phyloP scores from a whole-genome alignment of 2,113 vertebrate species.

The Callipepla squamata region DNA sequence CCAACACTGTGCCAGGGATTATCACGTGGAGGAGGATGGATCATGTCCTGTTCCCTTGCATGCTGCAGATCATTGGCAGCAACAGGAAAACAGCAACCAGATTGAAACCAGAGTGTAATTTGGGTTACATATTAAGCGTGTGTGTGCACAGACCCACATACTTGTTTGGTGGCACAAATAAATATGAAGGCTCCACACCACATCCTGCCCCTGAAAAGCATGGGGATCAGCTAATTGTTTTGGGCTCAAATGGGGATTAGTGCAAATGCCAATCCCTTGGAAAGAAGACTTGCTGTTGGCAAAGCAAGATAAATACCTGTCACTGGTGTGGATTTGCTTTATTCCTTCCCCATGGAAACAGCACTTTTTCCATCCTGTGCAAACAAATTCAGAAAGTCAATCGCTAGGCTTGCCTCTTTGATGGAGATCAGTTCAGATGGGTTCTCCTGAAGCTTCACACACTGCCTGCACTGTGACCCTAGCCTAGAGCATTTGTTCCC shows the following conservation, averaged over 20 bases:
- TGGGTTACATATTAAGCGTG: constrained; percentile 39
- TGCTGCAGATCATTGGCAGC: neutral
- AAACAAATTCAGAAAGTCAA: constrained; percentile 49
- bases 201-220: constrained; percentile 5
- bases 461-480: neutral
- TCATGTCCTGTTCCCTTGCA: neutral
- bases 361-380: constrained; percentile 42
- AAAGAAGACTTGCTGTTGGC: constrained; percentile 57
- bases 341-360: constrained; percentile 52
- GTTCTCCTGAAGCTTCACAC: constrained; percentile 3
- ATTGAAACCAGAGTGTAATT: constrained; percentile 24
- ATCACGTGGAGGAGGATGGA: neutral
- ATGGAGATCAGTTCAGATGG: neutral
- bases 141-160: constrained; percentile 11
- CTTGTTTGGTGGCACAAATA: constrained; percentile 52
- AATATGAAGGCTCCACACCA: constrained; percentile 35
- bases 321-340: constrained; percentile 25
- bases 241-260: constrained; percentile 59
- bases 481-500: constrained; percentile 16
- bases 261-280: constrained; percentile 28
- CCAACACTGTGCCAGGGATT: neutral
- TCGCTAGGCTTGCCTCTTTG: neutral
- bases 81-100: constrained; percentile 1
- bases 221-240: constrained; percentile 39
- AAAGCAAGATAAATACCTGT: constrained; percentile 70